Evolutionary conservation across 2,888 invertebrate genomes (phyloP), one percentile per base, ranked within the genome.

Genomic region (Branchipolynoe longqiensis): DNA sequence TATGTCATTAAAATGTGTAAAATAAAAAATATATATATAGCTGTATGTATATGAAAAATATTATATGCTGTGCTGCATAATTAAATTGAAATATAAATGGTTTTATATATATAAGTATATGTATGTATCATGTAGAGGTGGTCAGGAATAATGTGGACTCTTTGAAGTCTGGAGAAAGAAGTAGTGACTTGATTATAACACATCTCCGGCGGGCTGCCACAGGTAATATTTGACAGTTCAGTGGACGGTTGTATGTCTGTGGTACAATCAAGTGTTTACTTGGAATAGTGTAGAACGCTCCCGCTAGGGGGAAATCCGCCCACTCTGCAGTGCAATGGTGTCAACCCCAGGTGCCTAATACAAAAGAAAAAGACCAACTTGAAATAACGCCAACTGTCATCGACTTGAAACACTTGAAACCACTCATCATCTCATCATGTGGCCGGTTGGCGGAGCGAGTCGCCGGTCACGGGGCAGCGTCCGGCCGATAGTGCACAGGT

Each of bases 391-490:
- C 78, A 78, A 78, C 78, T 48, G 48, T 78, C 78, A 78, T 78
- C 78, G 78, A 78, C 78, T 54, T 73, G 73, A 73, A 62, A 48
- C 78, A 78, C 78, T 78, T 78, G 78, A 78, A 78, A 54, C 12
- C 12, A 58, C 58, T 69, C 25, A 69, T 69, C 69, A 69, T 69
- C 69, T 69, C 69, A 69, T 69, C 25, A n/a, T n/a, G n/a, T n/a
- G n/a, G n/a, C n/a, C n/a, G n/a, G n/a, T n/a, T n/a, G n/a, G n/a
- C n/a, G n/a, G n/a, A n/a, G n/a, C n/a, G n/a, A n/a, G n/a, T n/a
- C n/a, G n/a, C n/a, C n/a, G n/a, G n/a, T n/a, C n/a, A n/a, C n/a
- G n/a, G n/a, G n/a, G n/a, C n/a, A n/a, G n/a, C n/a, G n/a, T n/a
- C n/a, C n/a, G n/a, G n/a, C n/a, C n/a, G n/a, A n/a, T n/a, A n/a